Evolutionary conservation across 2,113 vertebrate genomes (phyloP).

Genomic region (Burhinus bistriatus): DNA sequence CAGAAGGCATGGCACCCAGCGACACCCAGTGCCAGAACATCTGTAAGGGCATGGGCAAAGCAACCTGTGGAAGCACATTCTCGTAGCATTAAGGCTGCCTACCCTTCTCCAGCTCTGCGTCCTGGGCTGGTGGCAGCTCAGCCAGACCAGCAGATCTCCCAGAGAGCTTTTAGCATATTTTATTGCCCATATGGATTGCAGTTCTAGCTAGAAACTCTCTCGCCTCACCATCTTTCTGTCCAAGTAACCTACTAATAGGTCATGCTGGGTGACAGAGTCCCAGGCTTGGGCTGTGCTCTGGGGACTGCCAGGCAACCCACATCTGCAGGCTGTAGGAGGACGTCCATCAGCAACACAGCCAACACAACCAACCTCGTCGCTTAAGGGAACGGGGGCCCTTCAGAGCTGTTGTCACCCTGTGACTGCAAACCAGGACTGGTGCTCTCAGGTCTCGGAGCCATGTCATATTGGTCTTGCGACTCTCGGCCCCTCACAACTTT

Average conservation of each 20-base stretch:
- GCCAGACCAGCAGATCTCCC: not conserved
- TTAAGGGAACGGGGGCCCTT: rapidly evolving
- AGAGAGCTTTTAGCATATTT: not conserved
- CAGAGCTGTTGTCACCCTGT: not conserved
- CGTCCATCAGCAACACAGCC: not conserved
- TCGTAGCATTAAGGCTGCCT: not conserved
- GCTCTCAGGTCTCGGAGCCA: not conserved
- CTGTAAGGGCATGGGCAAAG: not conserved
- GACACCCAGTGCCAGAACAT: not conserved
- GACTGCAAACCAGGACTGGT: not conserved
- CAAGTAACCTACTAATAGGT: not conserved
- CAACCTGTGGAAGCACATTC: not conserved
- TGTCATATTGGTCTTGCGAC: rapidly evolving
- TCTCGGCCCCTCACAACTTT: not conserved
- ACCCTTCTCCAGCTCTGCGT: not conserved
- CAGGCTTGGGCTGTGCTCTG: not conserved
- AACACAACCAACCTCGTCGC: not conserved
- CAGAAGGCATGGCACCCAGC: not conserved
- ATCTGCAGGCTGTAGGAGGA: not conserved
- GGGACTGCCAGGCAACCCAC: no score
- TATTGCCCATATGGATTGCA: not conserved
- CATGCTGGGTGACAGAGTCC: not conserved
- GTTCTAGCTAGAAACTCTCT: not conserved
- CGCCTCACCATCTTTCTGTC: not conserved
- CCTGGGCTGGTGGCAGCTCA: not conserved